phyloP scores from a whole-genome alignment of 1,140 invertebrate species.

The Bilobella aurantiaca region DNA sequence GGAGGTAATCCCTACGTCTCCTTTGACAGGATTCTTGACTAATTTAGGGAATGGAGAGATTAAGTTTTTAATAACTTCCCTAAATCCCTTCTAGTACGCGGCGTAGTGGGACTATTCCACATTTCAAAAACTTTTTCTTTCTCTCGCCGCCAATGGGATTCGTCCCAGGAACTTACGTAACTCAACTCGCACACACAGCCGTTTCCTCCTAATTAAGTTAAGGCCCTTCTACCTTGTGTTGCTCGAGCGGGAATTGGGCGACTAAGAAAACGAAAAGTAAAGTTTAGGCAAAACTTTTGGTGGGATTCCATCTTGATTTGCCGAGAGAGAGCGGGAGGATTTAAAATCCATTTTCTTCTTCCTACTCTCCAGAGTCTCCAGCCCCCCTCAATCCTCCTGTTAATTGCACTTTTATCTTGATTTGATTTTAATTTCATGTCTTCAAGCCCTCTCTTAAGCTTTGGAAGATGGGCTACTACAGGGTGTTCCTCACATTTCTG shows the following conservation, averaged over 20 bases:
- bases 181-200: too few relatives aligned
- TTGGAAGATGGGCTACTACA: too few relatives aligned
- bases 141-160: too few relatives aligned
- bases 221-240: neutral
- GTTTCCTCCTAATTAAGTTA: conserved; percentile 4
- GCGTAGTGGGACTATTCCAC: too few relatives aligned
- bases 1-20: neutral
- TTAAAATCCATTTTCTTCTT: neutral
- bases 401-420: conserved; percentile 5
- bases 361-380: neutral
- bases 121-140: too few relatives aligned
- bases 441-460: too few relatives aligned
- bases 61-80: conserved; percentile 1
- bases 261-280: neutral
- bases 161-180: too few relatives aligned
- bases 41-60: neutral
- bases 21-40: neutral
- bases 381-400: neutral
- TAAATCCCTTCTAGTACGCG: too few relatives aligned
- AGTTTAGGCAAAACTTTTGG: neutral
- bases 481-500: too few relatives aligned
- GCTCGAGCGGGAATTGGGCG: too few relatives aligned
- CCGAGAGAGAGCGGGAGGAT: neutral
- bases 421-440: conserved; percentile 3
- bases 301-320: neutral